These are phyloP conservation scores for Alouatta palliata DNA, from an alignment of 2,113 vertebrate species.

Conservation along the genomic window DNA sequence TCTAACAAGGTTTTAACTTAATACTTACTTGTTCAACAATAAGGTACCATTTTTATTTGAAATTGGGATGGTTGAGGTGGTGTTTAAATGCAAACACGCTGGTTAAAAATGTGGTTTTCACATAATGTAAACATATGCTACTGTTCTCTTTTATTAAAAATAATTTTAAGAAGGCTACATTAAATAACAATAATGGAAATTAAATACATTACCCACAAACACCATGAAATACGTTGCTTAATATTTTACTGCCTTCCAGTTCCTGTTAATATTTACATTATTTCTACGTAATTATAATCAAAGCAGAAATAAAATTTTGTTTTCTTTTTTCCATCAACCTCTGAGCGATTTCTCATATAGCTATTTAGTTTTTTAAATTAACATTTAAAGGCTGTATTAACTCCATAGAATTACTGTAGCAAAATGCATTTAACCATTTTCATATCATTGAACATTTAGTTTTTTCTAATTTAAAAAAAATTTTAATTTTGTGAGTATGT, in stretches of 20 bases:
- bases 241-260: constrained; percentile 40
- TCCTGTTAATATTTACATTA: constrained; percentile 52
- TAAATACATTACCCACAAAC: neutral
- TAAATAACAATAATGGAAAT: constrained; percentile 58
- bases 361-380: constrained; percentile 21
- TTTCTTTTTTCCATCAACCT: constrained; percentile 21
- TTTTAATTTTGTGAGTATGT: too few species aligned
- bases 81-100: constrained; percentile 9
- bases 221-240: constrained; percentile 48
- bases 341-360: neutral
- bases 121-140: neutral
- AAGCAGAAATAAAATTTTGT: constrained; percentile 12
- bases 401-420: neutral
- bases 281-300: constrained; percentile 56
- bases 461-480: neutral
- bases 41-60: neutral
- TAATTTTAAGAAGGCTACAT: constrained; percentile 9
- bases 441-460: neutral
- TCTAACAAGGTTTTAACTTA: neutral
- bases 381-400: constrained; percentile 1
- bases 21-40: neutral
- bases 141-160: neutral
- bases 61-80: neutral
- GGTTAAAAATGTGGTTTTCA: neutral
- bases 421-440: constrained; percentile 3